phyloP scores from a whole-genome alignment of 2,113 vertebrate genomes.

The Hylia prasina region DNA sequence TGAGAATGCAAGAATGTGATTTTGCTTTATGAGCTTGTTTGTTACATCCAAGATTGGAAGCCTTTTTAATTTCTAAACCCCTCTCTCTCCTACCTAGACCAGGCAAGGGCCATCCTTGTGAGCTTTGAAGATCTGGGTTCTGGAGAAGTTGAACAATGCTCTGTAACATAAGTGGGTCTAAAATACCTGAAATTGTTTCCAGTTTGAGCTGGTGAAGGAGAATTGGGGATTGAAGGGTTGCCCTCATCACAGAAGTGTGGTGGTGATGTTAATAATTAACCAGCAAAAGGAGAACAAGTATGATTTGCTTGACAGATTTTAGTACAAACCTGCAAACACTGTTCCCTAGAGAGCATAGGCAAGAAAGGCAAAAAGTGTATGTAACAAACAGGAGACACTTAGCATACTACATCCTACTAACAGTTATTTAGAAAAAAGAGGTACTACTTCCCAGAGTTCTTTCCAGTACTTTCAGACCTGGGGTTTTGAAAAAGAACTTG shows the following conservation, averaged over 20 bases:
- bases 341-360: neutral
- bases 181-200: neutral
- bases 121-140: neutral
- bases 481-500: neutral
- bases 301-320: neutral
- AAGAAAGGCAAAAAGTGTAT: neutral
- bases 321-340: neutral
- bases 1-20: neutral
- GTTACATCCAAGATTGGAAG: neutral
- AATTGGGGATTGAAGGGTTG: neutral
- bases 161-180: neutral
- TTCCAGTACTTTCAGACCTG: neutral
- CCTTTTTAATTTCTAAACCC: neutral
- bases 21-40: neutral
- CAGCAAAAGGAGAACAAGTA: neutral
- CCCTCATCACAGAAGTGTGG: neutral
- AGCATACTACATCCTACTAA: neutral
- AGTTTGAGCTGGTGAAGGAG: neutral
- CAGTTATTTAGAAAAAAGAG: neutral
- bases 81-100: neutral
- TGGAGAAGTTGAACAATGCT: neutral
- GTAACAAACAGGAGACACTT: neutral
- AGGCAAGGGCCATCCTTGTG: neutral
- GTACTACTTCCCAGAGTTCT: neutral
- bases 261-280: neutral